Evolutionary conservation across 2,113 vertebrate species (phyloP).

Genomic region (Sylvicapra grimmia): DNA sequence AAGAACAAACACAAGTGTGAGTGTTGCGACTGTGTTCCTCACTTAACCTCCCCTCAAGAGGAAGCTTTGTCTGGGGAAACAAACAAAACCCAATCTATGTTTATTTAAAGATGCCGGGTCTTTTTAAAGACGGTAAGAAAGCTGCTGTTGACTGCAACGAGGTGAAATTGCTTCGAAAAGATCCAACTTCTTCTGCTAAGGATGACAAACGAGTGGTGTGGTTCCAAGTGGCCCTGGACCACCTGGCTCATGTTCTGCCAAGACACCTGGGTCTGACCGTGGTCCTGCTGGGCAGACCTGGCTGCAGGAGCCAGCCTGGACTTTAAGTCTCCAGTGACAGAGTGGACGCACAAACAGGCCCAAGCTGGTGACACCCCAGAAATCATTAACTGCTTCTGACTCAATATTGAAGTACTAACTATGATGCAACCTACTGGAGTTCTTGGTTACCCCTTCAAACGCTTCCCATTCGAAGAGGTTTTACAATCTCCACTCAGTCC

Average conservation of each 20-base stretch:
- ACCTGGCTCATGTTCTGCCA: not conserved
- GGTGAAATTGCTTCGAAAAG: not conserved
- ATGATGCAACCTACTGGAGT: not conserved
- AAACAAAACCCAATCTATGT: not conserved
- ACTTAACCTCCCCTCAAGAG: not conserved
- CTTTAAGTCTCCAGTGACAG: not conserved
- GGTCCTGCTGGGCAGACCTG: not conserved
- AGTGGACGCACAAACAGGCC: not conserved
- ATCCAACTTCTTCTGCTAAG: not conserved
- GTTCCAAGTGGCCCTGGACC: not conserved
- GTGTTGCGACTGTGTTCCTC: not conserved
- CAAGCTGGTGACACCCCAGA: not conserved
- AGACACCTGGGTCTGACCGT: not conserved
- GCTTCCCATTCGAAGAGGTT: not conserved
- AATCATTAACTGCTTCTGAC: not conserved
- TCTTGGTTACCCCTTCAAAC: not conserved
- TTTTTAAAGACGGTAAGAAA: not conserved
- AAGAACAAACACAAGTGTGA: not conserved
- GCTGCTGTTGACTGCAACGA: fast-evolving
- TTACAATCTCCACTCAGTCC: not conserved
- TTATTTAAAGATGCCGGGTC: not conserved
- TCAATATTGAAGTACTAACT: not conserved
- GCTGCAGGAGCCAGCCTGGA: fast-evolving
- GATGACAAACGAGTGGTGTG: not conserved
- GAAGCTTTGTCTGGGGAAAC: not conserved